Percentiles rank a stretch among this genome's conserved stretches.
phyloP scores from a whole-genome alignment of 2,113 vertebrate genomes.

The Catagonus wagneri region DNA sequence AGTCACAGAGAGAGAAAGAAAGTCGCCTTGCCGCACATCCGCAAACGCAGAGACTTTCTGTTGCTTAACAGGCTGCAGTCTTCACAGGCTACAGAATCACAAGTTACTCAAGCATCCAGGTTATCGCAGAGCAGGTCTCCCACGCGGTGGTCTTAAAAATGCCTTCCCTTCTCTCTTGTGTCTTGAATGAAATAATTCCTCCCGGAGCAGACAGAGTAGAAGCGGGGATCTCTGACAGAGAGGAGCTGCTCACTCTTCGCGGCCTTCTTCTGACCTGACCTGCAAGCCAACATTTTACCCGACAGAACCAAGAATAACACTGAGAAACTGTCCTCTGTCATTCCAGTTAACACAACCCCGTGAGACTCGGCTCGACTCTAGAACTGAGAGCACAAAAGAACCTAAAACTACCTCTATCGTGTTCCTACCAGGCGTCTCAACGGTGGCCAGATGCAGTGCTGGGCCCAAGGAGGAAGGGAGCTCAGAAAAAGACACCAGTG shows the following conservation, averaged over 20 bases:
- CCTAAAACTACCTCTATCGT: background rate
- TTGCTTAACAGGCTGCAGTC: background rate
- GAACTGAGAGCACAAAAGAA: background rate
- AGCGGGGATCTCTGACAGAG: background rate
- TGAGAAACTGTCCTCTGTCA: background rate
- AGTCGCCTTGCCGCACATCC: background rate
- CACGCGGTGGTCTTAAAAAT: background rate
- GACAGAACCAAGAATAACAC: background rate
- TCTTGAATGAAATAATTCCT: too few relatives aligned
- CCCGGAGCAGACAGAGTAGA: background rate
- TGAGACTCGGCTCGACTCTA: background rate
- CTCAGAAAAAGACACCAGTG: too few relatives aligned
- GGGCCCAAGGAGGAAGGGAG: background rate
- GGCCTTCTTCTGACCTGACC: background rate
- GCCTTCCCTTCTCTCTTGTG: background rate
- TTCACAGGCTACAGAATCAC: background rate
- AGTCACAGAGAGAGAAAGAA: slow-evolving; percentile 4
- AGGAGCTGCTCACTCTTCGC: background rate
- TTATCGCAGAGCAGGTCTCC: background rate
- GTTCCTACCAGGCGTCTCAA: background rate
- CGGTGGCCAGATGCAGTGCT: background rate
- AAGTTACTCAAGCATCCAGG: background rate
- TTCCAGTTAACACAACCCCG: background rate
- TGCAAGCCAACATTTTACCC: background rate
- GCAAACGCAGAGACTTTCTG: background rate